Conservation (phyloP, 2,113 vertebrate species). For the Excalfactoria chinensis region DNA sequence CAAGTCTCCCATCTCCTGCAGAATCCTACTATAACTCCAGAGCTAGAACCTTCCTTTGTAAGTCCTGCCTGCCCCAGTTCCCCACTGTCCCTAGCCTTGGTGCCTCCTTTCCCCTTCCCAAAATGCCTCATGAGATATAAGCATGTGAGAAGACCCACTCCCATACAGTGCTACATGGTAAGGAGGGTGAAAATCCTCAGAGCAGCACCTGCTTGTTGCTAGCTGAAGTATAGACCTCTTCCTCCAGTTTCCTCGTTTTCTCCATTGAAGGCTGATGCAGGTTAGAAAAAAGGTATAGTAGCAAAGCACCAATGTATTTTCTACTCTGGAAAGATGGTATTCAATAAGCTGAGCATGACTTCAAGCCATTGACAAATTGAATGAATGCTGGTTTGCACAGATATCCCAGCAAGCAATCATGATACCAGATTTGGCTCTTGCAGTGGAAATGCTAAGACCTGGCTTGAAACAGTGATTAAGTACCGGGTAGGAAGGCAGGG, state of each 20-base stretch:
- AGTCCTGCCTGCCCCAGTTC: background rate
- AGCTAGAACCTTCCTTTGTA: background rate
- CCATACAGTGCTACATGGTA: background rate
- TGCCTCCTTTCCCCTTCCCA: background rate
- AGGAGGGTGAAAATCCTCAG: background rate
- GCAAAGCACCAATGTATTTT: background rate
- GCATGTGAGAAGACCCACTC: background rate
- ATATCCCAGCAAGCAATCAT: background rate
- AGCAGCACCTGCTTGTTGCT: accelerated
- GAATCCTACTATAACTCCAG: background rate
- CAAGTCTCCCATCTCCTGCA: background rate
- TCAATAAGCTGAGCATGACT: background rate
- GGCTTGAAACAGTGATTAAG: no score
- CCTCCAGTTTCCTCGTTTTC: background rate
- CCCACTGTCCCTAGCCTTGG: background rate
- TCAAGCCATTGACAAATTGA: background rate
- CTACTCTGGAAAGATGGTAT: background rate
- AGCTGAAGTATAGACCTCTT: background rate
- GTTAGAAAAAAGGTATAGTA: background rate
- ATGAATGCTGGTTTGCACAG: background rate
- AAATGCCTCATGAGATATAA: background rate
- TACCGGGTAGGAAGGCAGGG: no score
- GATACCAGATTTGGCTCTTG: background rate
- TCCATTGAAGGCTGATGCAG: background rate
- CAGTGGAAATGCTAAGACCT: no score